Evolutionary conservation across 2,113 vertebrate species (phyloP).

Genomic region (Rhegmatorhina hoffmannsi): DNA sequence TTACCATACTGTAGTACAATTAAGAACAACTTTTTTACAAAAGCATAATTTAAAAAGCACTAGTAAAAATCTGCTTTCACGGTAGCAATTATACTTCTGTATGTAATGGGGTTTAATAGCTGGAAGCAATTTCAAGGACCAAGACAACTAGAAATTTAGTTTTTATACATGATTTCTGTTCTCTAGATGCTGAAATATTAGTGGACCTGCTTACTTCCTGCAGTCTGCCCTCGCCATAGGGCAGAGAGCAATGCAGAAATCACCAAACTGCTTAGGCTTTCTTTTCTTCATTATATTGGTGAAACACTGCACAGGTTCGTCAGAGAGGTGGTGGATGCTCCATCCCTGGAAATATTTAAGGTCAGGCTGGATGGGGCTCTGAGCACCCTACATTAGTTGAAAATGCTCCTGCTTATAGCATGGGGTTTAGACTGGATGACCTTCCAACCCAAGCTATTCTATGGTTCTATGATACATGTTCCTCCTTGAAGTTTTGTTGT

Average conservation of each 20-base stretch:
- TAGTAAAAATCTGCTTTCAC: not conserved
- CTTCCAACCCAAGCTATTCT: not conserved
- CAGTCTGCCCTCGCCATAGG: fast-evolving
- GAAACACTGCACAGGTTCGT: not conserved
- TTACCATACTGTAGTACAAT: not conserved
- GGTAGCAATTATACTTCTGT: not conserved
- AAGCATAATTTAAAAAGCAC: not conserved
- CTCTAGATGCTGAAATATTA: not conserved
- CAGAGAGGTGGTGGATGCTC: not conserved
- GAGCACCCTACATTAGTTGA: not conserved
- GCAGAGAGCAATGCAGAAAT: not conserved
- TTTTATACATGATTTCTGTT: not conserved
- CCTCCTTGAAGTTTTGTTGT: not conserved
- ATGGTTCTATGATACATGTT: not conserved
- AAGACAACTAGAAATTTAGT: not conserved
- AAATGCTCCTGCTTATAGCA: not conserved
- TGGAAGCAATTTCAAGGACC: not conserved
- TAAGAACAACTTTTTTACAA: not conserved
- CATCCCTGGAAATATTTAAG: not conserved
- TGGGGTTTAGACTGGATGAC: not conserved
- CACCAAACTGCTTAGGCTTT: not conserved
- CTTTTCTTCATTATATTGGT: not conserved
- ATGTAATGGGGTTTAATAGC: not conserved
- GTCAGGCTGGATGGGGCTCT: fast-evolving
- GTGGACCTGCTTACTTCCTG: not conserved